Conservation (phyloP, 2,797 vertebrate species). For the Thalassophryne amazonica region DNA sequence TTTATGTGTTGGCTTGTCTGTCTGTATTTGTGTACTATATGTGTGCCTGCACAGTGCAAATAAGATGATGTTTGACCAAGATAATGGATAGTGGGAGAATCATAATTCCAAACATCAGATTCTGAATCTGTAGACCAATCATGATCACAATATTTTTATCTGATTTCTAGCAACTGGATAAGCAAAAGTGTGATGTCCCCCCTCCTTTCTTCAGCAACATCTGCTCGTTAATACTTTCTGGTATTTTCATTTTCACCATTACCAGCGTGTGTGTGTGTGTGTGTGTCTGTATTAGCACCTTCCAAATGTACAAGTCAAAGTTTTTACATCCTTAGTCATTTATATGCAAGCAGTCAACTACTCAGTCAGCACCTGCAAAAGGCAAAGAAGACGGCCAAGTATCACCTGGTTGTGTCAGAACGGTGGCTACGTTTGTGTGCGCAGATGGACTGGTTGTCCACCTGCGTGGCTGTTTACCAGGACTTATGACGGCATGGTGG, state of each 20-base stretch:
- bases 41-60: constrained; percentile 1
- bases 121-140: neutral
- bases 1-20: constrained; percentile 1
- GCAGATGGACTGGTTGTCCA: too few species aligned
- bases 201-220: neutral
- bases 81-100: constrained; percentile 16
- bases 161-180: neutral
- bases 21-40: constrained; percentile 1
- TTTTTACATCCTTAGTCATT: too few species aligned
- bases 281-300: neutral
- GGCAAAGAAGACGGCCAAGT: too few species aligned
- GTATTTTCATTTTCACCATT: constrained; percentile 4
- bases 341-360: too few species aligned
- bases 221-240: neutral
- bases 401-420: too few species aligned
- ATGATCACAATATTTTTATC: neutral
- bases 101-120: neutral
- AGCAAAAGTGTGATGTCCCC: neutral
- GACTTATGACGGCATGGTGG: too few species aligned
- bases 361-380: too few species aligned
- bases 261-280: neutral
- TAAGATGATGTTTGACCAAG: constrained; percentile 12
- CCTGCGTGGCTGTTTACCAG: too few species aligned
- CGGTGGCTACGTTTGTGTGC: too few species aligned
- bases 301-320: too few species aligned